phyloP scores from a whole-genome alignment of 2,888 invertebrate species.

The Folsomia candida region DNA sequence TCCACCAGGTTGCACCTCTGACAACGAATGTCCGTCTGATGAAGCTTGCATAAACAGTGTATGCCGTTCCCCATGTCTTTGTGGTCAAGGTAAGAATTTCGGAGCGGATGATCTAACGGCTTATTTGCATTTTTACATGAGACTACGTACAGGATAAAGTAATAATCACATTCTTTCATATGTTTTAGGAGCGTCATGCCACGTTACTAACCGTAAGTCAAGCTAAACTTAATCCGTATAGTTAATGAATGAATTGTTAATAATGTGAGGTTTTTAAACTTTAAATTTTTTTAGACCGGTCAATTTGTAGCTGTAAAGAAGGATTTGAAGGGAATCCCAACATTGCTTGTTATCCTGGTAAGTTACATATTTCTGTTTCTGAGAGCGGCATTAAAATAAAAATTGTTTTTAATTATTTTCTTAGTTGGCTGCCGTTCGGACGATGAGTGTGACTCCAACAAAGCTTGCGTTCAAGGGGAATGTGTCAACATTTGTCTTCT shows the following conservation, averaged over 20 bases:
- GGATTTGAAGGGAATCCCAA: constrained; percentile 86
- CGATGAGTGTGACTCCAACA: constrained; percentile 77
- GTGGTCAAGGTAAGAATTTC: constrained; percentile 56
- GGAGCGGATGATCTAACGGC: neutral
- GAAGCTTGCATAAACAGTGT: constrained; percentile 83
- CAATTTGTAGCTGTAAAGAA: constrained; percentile 78
- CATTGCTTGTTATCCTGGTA: constrained; percentile 67
- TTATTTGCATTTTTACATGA: neutral
- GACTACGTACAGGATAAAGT: neutral
- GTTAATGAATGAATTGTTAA: too few relatives aligned
- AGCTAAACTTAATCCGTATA: too few relatives aligned
- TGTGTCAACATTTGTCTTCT: constrained; percentile 83
- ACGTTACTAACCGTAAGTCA: neutral
- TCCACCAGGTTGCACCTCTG: constrained; percentile 70
- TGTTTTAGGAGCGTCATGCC: neutral
- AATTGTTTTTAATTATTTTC: constrained; percentile 7
- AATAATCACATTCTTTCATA: too few relatives aligned
- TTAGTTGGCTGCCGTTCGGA: constrained; percentile 78
- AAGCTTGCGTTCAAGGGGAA: constrained; percentile 79
- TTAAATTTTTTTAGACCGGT: constrained; percentile 65
- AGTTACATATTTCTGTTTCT: too few relatives aligned
- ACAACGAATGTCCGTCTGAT: constrained; percentile 72
- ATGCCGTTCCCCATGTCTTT: constrained; percentile 83
- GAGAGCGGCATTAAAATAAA: neutral
- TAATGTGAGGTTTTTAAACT: too few relatives aligned